Evolutionary conservation across 2,797 vertebrate species (phyloP), one percentile per base, ranked within the genome.

Genomic region (Cottoperca gobio): DNA sequence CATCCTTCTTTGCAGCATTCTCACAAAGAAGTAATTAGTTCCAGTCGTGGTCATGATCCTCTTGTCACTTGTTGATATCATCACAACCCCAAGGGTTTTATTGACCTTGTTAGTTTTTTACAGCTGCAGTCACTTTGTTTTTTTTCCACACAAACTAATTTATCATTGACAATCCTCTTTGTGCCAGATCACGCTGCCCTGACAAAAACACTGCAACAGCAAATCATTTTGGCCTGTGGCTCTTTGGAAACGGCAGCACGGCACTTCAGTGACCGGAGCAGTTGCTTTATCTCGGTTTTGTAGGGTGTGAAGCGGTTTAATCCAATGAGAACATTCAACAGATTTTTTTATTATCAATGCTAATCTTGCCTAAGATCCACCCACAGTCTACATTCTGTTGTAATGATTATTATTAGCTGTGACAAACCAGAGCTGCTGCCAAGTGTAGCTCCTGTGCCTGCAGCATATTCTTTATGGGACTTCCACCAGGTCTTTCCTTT

Each of bases 151-250:
- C 4, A 58, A 39, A 31, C 6, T 40, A 2, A 14, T 76, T 4
- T 26, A n/a, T 66, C 52, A 49, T 16, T 31, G 28, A 13, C 5
- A 23, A 6, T 7, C 8, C 7, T n/a, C 9, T 10, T 19, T 33
- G 26, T 28, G 37, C 3, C 53, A 28, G 24, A 14, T 53, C 42
- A 37, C 17, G 19, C 40, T 14, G 21, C 42, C 19, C 21, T 68
- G 45, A 28, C 58, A 79, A 53, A 42, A 69, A 71, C 26, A 35
- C 26, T 10, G 31, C 26, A 49, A 19, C 23, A 19, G 40, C 13
- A 28, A 23, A 21, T 59, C 8, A 48, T 64, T 58, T 62, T 55
- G 59, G 42, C 43, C 48, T 58, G 70, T 57, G 8, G 28, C 52
- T 63, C 6, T 45, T 67, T 60, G 11, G 46, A 67, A 66, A 45